phyloP scores from a whole-genome alignment of 2,113 vertebrate species.

The Spea multiplicata region DNA sequence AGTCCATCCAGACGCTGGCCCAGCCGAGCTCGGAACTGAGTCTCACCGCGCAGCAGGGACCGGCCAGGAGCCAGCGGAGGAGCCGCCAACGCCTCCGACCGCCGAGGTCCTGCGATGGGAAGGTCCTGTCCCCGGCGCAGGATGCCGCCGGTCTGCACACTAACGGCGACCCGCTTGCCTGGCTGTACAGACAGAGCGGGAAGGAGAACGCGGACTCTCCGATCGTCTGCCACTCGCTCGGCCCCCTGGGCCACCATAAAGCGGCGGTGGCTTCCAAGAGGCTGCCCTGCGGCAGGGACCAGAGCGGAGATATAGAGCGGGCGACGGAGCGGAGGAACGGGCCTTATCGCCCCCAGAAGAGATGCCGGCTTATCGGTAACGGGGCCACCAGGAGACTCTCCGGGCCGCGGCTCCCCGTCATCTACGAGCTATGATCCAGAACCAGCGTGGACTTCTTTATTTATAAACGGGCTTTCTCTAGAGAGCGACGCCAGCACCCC shows the following conservation, averaged over 20 bases:
- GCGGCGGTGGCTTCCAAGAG: background rate
- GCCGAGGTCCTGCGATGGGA: slow-evolving; percentile 1
- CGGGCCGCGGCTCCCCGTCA: slow-evolving; percentile 12
- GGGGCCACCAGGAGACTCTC: background rate
- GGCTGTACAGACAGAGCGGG: slow-evolving; percentile 25
- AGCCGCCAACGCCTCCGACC: background rate
- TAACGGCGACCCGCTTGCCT: slow-evolving; percentile 18
- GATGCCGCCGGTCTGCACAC: background rate
- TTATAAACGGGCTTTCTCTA: background rate
- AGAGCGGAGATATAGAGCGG: background rate
- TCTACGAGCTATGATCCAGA: slow-evolving; percentile 20
- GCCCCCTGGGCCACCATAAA: background rate
- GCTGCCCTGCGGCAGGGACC: background rate
- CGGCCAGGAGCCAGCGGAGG: slow-evolving; percentile 1
- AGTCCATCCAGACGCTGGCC: slow-evolving; percentile 33
- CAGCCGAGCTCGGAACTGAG: slow-evolving; percentile 22
- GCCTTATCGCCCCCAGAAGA: background rate
- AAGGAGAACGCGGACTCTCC: slow-evolving; percentile 16
- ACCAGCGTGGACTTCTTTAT: background rate
- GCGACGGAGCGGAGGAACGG: background rate
- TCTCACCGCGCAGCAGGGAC: background rate
- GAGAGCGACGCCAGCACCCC: background rate
- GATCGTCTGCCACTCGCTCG: too few relatives aligned
- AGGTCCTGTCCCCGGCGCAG: background rate
- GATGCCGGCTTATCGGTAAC: background rate